Evolutionary conservation across 1,140 invertebrate genomes (phyloP).

Genomic region (Leptonema lineaticorne): DNA sequence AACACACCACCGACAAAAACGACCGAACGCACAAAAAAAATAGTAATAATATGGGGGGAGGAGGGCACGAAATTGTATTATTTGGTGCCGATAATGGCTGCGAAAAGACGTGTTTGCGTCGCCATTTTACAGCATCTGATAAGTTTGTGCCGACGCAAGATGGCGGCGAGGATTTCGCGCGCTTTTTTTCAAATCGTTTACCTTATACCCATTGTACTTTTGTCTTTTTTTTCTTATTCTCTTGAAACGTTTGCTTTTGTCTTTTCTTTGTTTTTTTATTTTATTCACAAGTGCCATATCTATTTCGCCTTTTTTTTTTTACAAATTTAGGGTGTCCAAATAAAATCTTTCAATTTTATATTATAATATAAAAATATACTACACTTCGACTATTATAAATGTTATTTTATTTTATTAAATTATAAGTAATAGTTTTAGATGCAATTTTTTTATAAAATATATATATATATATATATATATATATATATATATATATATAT

Average conservation of each 20-base stretch:
- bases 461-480: no score
- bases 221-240: neutral
- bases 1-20: neutral
- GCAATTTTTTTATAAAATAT: no score
- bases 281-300: neutral
- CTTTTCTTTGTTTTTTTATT: neutral
- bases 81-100: constrained; percentile 7
- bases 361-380: no score
- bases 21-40: neutral
- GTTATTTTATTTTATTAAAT: no score
- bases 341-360: no score
- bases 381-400: no score
- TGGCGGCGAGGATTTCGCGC: constrained; percentile 14
- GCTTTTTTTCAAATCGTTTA: constrained; percentile 7
- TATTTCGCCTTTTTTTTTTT: no score
- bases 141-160: constrained; percentile 16
- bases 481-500: no score
- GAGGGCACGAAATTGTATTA: neutral
- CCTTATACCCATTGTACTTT: no score
- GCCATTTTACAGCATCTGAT: constrained; percentile 13
- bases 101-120: neutral
- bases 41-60: neutral
- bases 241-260: neutral
- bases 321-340: no score
- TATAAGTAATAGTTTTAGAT: no score